Conservation (phyloP, 2,113 vertebrate genomes). For the Apteryx owenii region DNA sequence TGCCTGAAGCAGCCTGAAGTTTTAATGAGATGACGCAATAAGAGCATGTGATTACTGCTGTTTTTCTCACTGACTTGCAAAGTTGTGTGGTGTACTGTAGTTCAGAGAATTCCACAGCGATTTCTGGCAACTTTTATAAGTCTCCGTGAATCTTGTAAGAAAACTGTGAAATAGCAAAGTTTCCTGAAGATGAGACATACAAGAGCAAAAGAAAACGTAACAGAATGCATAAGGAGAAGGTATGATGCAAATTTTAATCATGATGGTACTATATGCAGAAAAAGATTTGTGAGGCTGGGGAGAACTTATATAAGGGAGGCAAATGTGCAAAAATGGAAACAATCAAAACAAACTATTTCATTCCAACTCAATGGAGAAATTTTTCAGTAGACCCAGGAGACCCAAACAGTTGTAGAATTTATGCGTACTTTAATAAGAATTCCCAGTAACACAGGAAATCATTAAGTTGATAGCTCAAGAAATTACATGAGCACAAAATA, state of each 20-base stretch:
- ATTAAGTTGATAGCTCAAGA: background rate
- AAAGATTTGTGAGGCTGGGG: background rate
- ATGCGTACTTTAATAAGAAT: background rate
- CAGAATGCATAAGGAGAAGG: background rate
- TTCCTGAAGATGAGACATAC: background rate
- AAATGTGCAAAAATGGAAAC: conserved; percentile 14
- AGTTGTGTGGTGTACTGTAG: background rate
- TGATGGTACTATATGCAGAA: background rate
- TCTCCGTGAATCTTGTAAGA: background rate
- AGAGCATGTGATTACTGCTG: conserved; percentile 28
- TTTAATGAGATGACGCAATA: conserved; percentile 46
- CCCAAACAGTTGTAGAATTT: background rate
- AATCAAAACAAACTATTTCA: conserved; percentile 15
- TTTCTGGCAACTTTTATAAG: conserved; percentile 2
- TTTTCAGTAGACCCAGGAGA: background rate
- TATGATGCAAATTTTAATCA: background rate
- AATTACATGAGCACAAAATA: background rate
- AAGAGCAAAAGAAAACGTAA: background rate
- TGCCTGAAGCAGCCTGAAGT: conserved; percentile 29
- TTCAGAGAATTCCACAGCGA: background rate
- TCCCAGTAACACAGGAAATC: background rate
- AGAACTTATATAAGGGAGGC: background rate
- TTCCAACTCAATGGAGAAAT: background rate
- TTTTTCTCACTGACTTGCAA: conserved; percentile 9
- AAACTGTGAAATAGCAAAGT: background rate